Percentiles rank a stretch among this genome's conserved stretches.
phyloP scores from a whole-genome alignment of 2,797 vertebrate genomes.

The Tangara arthus region DNA sequence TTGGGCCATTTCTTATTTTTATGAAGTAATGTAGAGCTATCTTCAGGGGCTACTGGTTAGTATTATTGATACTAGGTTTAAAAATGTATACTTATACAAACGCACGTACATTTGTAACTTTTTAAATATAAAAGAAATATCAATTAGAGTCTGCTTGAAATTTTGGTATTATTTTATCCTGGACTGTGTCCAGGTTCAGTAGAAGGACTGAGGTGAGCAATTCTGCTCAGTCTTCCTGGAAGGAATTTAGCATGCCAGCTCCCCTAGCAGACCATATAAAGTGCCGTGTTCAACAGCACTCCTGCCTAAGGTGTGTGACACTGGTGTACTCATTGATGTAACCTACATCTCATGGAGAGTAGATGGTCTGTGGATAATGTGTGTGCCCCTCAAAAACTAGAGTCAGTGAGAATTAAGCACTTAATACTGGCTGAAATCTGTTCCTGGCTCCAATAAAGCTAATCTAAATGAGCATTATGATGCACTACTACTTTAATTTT shows the following conservation, averaged over 20 bases:
- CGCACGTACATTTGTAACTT: not conserved
- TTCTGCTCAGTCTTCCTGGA: not conserved
- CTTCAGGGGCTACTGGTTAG: not conserved
- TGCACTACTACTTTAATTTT: not conserved
- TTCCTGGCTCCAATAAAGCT: not conserved
- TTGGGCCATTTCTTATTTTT: not conserved
- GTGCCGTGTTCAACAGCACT: not conserved
- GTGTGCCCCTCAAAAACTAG: not conserved
- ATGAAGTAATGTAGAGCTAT: not conserved
- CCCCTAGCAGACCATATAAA: not conserved
- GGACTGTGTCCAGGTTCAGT: not conserved
- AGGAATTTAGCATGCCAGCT: not conserved
- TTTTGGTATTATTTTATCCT: not conserved
- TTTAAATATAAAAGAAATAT: not conserved
- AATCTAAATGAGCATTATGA: not conserved
- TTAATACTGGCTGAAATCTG: not conserved
- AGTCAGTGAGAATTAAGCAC: not conserved
- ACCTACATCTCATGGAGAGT: not conserved
- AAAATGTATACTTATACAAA: not conserved
- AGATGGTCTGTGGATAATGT: not conserved
- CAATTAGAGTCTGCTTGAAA: not conserved
- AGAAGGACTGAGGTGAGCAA: not conserved
- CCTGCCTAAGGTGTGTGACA: not conserved
- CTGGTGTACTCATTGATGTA: not conserved
- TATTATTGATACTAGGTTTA: not conserved